A percentile compares a stretch with the other conserved stretches of the same genome.
phyloP scores from a whole-genome alignment of 2,113 vertebrate species.

The Macrotis lagotis region DNA sequence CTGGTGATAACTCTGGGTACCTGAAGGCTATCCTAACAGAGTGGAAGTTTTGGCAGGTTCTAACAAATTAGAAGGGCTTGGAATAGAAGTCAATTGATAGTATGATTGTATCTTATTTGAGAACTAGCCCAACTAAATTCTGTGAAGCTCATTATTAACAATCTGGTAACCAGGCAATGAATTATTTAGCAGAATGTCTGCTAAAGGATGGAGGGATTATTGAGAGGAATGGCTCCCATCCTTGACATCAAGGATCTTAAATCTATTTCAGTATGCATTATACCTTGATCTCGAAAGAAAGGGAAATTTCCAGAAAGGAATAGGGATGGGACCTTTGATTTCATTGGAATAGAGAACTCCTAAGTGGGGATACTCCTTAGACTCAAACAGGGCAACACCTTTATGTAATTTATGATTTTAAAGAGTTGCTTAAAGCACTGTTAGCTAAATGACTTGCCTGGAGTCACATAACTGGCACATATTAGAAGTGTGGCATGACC shows the following conservation, averaged over 20 bases:
- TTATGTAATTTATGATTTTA: background rate
- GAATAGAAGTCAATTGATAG: background rate
- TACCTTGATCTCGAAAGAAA: background rate
- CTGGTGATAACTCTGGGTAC: background rate
- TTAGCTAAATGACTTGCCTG: background rate
- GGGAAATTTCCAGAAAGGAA: background rate
- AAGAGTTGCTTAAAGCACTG: background rate
- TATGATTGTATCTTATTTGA: background rate
- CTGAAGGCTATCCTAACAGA: background rate
- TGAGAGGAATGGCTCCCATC: background rate
- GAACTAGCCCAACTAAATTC: background rate
- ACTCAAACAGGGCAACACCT: background rate
- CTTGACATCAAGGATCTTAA: background rate
- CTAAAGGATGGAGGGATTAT: background rate
- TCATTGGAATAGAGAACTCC: background rate
- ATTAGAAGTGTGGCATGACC: too few relatives aligned
- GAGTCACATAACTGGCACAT: background rate
- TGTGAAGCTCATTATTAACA: background rate
- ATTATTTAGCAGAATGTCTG: background rate
- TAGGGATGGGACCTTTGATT: background rate
- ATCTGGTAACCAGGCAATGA: too few relatives aligned
- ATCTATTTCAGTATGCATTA: background rate
- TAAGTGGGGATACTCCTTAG: background rate
- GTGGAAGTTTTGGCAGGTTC: background rate
- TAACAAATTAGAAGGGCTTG: background rate